phyloP scores from a whole-genome alignment of 2,113 vertebrate species.

The Pelmatolapia mariae region DNA sequence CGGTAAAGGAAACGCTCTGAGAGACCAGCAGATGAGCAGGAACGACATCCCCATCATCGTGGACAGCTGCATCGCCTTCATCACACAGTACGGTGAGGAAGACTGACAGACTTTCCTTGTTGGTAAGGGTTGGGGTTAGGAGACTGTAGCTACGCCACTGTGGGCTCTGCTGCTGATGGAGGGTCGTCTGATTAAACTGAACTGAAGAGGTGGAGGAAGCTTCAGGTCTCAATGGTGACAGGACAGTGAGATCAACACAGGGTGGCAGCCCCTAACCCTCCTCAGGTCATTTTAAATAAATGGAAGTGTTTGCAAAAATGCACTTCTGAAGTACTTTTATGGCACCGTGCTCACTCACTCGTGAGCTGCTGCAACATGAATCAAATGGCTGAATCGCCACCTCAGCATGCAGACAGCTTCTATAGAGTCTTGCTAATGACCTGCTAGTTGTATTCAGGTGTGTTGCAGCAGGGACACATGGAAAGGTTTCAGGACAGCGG shows the following conservation, averaged over 20 bases:
- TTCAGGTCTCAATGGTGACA: not conserved
- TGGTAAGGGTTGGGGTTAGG: not conserved
- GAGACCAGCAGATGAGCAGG: slow-evolving; percentile 93
- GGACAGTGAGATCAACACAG: not conserved
- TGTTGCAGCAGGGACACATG: not conserved
- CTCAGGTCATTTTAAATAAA: not conserved
- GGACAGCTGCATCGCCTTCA: slow-evolving; percentile 95
- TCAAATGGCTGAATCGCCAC: not conserved
- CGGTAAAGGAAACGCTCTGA: slow-evolving; percentile 82
- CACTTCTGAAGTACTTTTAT: not conserved
- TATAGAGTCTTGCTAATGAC: not conserved
- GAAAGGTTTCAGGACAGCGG: not conserved
- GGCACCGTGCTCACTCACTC: not conserved
- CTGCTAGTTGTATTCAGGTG: not conserved
- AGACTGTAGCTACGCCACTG: not conserved
- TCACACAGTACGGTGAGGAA: slow-evolving; percentile 91
- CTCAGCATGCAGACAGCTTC: not conserved
- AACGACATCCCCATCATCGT: slow-evolving; percentile 95
- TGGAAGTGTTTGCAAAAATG: not conserved
- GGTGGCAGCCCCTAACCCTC: not conserved
- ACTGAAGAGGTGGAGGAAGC: not conserved
- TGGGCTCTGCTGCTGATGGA: not conserved
- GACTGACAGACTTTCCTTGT: not conserved
- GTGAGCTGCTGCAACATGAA: not conserved
- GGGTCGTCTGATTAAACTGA: not conserved